phyloP scores from a whole-genome alignment of 2,113 vertebrate species.

The Varanus komodoensis region DNA sequence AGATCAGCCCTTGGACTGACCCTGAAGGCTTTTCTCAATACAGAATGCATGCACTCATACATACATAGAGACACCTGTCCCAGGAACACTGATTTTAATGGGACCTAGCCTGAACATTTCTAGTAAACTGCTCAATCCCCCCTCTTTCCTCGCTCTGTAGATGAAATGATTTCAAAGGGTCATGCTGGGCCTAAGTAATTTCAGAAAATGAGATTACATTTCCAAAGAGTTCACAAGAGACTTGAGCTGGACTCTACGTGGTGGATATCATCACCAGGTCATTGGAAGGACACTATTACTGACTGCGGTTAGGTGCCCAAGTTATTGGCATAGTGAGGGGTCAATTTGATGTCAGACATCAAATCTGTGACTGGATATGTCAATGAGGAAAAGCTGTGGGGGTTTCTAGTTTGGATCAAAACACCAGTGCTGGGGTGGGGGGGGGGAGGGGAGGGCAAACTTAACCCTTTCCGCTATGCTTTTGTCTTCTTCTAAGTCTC shows the following conservation, averaged over 20 bases:
- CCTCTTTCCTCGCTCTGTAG: background rate
- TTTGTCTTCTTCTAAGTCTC: background rate
- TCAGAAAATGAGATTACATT: background rate
- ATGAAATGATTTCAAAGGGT: background rate
- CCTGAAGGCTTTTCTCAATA: background rate
- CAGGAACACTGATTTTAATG: background rate
- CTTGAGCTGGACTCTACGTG: conserved; percentile 15
- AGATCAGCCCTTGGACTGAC: too few species aligned
- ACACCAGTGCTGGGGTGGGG: too few species aligned
- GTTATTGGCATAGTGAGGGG: background rate
- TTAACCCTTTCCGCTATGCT: background rate
- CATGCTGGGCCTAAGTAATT: background rate
- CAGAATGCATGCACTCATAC: background rate
- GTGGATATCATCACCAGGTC: background rate
- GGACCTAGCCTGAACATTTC: background rate
- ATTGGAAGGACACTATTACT: conserved; percentile 42
- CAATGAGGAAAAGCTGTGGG: background rate
- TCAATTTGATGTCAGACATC: background rate
- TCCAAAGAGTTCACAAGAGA: background rate
- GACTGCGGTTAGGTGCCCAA: background rate
- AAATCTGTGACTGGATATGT: background rate
- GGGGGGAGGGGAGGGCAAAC: background rate
- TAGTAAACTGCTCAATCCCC: background rate
- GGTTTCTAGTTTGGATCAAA: background rate
- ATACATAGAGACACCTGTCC: background rate